A percentile compares a stretch with the other conserved stretches of the same genome.
Conservation (phyloP, 2,797 vertebrate species). For the Anguilla obscura region DNA sequence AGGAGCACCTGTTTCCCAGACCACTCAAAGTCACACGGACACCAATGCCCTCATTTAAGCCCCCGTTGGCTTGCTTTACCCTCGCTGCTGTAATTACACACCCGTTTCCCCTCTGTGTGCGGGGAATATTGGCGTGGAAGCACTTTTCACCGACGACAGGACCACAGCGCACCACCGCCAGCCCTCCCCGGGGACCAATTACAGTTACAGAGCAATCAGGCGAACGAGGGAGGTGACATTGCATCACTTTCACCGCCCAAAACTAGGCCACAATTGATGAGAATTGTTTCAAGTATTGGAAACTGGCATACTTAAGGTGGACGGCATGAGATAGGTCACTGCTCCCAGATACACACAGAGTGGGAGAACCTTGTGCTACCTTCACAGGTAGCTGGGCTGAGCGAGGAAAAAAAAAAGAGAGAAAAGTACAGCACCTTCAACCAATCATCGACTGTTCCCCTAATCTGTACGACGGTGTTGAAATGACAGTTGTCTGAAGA, state of each 20-base stretch:
- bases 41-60: slow-evolving; percentile 8
- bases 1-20: slow-evolving; percentile 6
- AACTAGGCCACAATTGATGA: not conserved
- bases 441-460: not conserved
- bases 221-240: not conserved
- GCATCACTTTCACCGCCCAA: slow-evolving; percentile 28
- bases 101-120: slow-evolving; percentile 22
- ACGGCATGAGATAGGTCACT: not conserved
- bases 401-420: not conserved
- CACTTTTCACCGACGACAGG: slow-evolving; percentile 34
- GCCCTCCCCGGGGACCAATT: slow-evolving; percentile 31
- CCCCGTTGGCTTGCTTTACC: not conserved
- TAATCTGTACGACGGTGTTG: not conserved
- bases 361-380: not conserved
- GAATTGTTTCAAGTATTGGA: not conserved
- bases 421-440: not conserved
- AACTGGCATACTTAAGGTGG: not conserved
- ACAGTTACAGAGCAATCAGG: slow-evolving; percentile 32
- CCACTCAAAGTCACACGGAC: slow-evolving; percentile 9
- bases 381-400: not conserved
- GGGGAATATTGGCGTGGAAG: slow-evolving; percentile 18
- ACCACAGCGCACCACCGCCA: slow-evolving; percentile 1
- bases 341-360: not conserved
- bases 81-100: slow-evolving; percentile 14
- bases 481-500: not conserved